These are phyloP conservation scores for Lepus townsendii DNA, from an alignment of 2,797 vertebrate genomes.

Conservation along the genomic window DNA sequence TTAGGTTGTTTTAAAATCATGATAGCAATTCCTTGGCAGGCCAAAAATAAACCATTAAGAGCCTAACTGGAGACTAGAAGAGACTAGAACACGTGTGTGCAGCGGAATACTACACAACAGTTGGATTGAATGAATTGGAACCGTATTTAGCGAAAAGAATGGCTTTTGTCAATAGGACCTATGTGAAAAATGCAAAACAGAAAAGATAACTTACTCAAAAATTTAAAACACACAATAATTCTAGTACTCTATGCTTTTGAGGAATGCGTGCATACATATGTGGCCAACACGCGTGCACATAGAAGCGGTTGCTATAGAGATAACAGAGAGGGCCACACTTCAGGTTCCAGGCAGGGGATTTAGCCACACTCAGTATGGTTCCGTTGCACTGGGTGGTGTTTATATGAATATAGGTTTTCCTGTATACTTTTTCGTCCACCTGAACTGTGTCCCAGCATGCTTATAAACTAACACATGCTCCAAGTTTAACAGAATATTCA, in stretches of 20 bases:
- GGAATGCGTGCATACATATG: not conserved
- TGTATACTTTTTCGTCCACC: not conserved
- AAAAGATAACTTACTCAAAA: not conserved
- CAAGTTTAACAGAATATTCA: not conserved
- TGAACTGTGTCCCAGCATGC: not conserved
- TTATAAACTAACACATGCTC: not conserved
- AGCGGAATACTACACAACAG: not conserved
- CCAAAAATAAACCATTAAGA: not conserved
- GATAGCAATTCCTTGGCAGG: not conserved
- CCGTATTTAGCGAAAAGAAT: rapidly evolving
- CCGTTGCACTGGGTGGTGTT: not conserved
- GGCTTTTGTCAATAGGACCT: too few relatives aligned
- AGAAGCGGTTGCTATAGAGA: not conserved
- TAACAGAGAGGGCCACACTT: not conserved
- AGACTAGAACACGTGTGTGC: not conserved
- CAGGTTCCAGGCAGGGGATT: not conserved
- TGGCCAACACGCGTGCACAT: not conserved
- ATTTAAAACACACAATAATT: not conserved
- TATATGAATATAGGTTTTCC: not conserved
- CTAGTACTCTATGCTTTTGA: not conserved
- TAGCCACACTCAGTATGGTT: not conserved
- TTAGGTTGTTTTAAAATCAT: conserved; percentile 7
- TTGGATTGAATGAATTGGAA: not conserved
- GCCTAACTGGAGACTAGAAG: not conserved
- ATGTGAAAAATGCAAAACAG: not conserved